These are phyloP conservation scores for Drosophila melanosoma DNA, from an alignment of 2,888 invertebrate genomes.

Conservation along the genomic window DNA sequence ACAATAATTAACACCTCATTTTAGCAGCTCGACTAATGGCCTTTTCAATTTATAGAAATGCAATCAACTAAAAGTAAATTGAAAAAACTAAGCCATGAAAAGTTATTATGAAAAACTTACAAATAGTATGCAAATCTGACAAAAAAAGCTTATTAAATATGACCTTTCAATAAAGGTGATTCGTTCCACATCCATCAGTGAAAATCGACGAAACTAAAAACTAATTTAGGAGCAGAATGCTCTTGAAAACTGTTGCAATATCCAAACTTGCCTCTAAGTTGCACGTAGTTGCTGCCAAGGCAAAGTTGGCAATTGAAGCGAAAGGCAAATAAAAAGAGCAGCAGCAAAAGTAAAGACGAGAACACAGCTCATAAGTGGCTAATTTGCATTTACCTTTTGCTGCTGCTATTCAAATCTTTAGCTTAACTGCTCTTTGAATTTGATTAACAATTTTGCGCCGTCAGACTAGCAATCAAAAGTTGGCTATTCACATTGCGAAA, in stretches of 20 bases:
- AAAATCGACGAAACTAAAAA: slow-evolving; percentile 54
- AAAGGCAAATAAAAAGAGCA: slow-evolving; percentile 21
- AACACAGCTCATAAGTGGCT: slow-evolving; percentile 17
- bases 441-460: slow-evolving; percentile 57
- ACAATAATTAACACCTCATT: neutral
- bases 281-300: slow-evolving; percentile 8
- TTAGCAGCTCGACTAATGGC: neutral
- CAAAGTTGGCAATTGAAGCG: slow-evolving; percentile 51
- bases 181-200: slow-evolving; percentile 7
- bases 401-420: slow-evolving; percentile 50
- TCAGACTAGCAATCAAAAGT: slow-evolving; percentile 32
- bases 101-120: slow-evolving; percentile 17
- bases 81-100: neutral
- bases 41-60: neutral
- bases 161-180: slow-evolving; percentile 24
- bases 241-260: slow-evolving; percentile 40
- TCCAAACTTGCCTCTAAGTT: slow-evolving; percentile 19
- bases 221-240: slow-evolving; percentile 52
- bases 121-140: slow-evolving; percentile 15
- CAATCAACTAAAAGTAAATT: neutral
- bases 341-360: neutral
- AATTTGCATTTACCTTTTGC: slow-evolving; percentile 41
- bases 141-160: neutral
- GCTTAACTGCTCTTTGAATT: slow-evolving; percentile 40
- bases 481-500: slow-evolving; percentile 58